Evolutionary conservation across 2,113 vertebrate genomes (phyloP), one percentile per base, ranked within the genome.

Genomic region (Raja brachyura): DNA sequence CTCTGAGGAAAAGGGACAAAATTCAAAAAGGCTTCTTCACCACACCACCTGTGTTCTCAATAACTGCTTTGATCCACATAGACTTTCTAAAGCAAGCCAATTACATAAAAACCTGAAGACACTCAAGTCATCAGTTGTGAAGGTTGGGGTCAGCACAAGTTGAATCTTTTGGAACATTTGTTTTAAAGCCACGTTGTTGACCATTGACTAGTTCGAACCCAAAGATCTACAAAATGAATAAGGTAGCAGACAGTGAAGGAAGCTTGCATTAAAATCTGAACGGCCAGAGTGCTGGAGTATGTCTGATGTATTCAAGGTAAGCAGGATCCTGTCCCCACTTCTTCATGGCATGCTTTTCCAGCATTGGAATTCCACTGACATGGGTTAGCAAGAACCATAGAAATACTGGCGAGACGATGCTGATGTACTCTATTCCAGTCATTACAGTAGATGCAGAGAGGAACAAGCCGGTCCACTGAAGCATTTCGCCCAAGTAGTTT

Each of bases 381-480:
- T 97, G 94, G 14, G 94, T 95, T 0, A 97, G 94, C 93, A 97
- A 94, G 94, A 97, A 97, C 96, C 97, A 97, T 73, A 97, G 94
- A 20, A 97, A 96, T 61, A 97, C 81, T 0, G 97, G 97, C 0
- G 97, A 97, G 10, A 66, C 90, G 13, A 94, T 94, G 0, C 96
- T 97, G 75, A 97, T 93, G 92, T 96, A 95, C 94, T 97, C 96
- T 13, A 93, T 70, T 0, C 96, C 97, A 83, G 93, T 90, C 95
- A 97, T 96, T 70, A 96, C 96, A 0, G 97, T 96, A 0, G 97
- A 97, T 76, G 97, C 96, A 0, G 97, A 96, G 28, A 97, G 94
- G 94, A 96, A 97, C 54, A 97, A 95, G 16, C 97, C 97, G 0
- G 94, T 95, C 97, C 97, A 97, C 95, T 97, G 97, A 94, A 97